These are phyloP conservation scores for Chaenogobius annularis DNA, from an alignment of 2,113 vertebrate species.

Conservation along the genomic window DNA sequence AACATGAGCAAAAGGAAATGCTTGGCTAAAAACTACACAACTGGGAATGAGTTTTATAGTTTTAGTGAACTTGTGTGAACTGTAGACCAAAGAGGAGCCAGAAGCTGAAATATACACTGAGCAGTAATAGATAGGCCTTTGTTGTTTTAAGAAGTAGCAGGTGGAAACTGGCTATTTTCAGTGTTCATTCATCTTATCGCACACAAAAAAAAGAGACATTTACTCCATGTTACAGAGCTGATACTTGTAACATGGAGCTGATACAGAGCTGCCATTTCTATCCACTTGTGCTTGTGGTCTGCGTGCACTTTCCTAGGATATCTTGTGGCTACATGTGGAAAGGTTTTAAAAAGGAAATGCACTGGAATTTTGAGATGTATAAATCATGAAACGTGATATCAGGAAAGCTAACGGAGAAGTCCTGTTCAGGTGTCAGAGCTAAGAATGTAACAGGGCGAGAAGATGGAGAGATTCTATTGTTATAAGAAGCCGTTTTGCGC, in stretches of 20 bases:
- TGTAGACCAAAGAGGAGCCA: neutral
- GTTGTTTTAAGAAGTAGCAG: neutral
- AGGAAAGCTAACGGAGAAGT: constrained; percentile 16
- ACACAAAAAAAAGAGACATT: neutral
- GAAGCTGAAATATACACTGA: neutral
- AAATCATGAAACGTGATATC: constrained; percentile 45
- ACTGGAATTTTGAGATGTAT: constrained; percentile 36
- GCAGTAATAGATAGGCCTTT: neutral
- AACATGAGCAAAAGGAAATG: constrained; percentile 4
- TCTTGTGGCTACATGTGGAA: constrained; percentile 11
- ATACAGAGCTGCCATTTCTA: neutral
- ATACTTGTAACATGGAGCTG: neutral
- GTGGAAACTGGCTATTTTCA: constrained; percentile 1
- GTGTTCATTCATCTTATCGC: constrained; percentile 3
- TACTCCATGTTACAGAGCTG: neutral
- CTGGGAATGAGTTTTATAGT: neutral
- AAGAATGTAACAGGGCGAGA: neutral
- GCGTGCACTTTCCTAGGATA: constrained; percentile 9
- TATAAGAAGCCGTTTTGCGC: neutral
- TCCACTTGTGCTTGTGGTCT: neutral
- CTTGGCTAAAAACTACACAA: neutral
- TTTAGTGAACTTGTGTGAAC: neutral
- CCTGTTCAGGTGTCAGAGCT: constrained; percentile 17
- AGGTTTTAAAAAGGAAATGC: constrained; percentile 17
- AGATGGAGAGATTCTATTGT: neutral